Evolutionary conservation across 2,113 vertebrate species (phyloP).

Genomic region (Mesitornis unicolor): DNA sequence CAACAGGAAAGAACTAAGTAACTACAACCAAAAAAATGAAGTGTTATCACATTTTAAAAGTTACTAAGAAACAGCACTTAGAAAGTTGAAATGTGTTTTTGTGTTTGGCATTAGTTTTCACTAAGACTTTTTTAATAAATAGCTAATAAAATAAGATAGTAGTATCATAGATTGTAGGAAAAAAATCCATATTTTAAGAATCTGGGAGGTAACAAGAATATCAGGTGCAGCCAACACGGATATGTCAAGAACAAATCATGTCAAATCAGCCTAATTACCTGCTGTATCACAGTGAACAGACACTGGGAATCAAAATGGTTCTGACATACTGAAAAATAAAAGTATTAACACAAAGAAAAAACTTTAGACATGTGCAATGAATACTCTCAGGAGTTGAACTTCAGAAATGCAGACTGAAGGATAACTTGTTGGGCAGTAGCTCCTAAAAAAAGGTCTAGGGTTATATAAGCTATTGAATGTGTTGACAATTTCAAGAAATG

Average conservation of each 20-base stretch:
- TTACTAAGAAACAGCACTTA: not conserved
- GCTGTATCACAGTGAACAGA: not conserved
- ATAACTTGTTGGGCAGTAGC: not conserved
- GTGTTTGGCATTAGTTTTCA: not conserved
- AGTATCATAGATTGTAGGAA: not conserved
- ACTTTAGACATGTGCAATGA: not conserved
- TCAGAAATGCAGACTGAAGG: not conserved
- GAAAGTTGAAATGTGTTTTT: not conserved
- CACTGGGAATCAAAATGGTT: not conserved
- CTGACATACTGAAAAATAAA: not conserved
- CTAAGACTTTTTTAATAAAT: not conserved
- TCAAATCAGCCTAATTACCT: not conserved
- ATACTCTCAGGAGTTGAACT: not conserved
- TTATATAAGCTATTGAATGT: not conserved
- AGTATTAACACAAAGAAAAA: not conserved
- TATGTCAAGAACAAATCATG: not conserved
- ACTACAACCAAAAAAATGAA: not conserved
- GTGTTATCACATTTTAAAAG: not conserved
- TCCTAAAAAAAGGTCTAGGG: not conserved
- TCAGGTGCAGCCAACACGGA: not conserved
- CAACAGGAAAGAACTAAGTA: not conserved
- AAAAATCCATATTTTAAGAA: not conserved
- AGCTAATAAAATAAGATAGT: not conserved
- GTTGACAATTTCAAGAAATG: not conserved
- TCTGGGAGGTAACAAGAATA: not conserved